These are phyloP conservation scores for Dicyrtoma fusca DNA, from an alignment of 2,888 invertebrate species.

Conservation along the genomic window DNA sequence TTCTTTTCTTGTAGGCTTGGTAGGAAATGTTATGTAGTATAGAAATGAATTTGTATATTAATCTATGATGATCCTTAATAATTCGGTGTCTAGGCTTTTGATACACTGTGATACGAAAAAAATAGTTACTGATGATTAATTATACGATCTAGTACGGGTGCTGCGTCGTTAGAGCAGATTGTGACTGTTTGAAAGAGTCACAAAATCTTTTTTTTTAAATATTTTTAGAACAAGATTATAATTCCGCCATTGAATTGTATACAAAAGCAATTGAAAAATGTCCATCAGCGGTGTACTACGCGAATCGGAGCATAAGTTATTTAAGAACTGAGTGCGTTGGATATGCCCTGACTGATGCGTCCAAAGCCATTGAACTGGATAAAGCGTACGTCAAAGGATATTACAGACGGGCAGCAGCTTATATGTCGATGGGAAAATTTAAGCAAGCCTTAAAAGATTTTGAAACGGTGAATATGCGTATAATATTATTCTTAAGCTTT, in stretches of 20 bases:
- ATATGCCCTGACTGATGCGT: slow-evolving; percentile 88
- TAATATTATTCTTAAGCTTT: no score
- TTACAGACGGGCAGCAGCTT: slow-evolving; percentile 92
- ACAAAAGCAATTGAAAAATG: slow-evolving; percentile 85
- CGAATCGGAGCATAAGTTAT: slow-evolving; percentile 91
- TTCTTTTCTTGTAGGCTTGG: not conserved
- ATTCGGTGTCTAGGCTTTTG: slow-evolving; percentile 20
- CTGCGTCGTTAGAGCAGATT: no score
- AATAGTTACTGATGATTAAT: not conserved
- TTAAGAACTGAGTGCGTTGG: slow-evolving; percentile 94
- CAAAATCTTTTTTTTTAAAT: slow-evolving; percentile 1
- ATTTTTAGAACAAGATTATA: slow-evolving; percentile 83
- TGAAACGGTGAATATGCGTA: slow-evolving; percentile 74
- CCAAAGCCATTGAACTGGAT: slow-evolving; percentile 87
- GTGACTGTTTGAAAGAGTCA: slow-evolving; percentile 4
- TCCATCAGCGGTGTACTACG: slow-evolving; percentile 86
- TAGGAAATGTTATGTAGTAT: no score
- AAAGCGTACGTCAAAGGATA: slow-evolving; percentile 92
- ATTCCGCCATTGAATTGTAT: slow-evolving; percentile 81
- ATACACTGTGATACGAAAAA: slow-evolving; percentile 6
- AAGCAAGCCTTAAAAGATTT: slow-evolving; percentile 95
- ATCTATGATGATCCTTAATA: slow-evolving; percentile 4
- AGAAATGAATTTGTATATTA: no score
- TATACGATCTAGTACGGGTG: not conserved
- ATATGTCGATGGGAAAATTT: slow-evolving; percentile 97